Conservation (phyloP, 2,113 vertebrate species). For the Actenoides hombroni region DNA sequence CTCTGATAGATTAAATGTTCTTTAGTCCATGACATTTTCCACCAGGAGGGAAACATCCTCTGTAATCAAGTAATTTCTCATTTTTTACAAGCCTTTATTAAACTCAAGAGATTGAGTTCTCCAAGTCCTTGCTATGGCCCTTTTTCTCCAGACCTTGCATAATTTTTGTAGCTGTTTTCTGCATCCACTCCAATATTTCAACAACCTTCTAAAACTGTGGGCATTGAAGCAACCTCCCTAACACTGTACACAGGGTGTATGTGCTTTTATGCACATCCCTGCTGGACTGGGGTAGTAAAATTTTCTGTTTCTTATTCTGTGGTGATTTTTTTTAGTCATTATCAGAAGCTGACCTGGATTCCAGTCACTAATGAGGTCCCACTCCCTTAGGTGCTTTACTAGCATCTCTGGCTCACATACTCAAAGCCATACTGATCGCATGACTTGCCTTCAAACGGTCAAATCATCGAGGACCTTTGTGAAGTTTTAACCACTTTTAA, state of each 20-base stretch:
- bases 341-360: not conserved
- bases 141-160: not conserved
- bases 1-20: not conserved
- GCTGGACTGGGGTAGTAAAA: not conserved
- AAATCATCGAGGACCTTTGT: not conserved
- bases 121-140: not conserved
- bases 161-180: not conserved
- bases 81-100: conserved; percentile 1
- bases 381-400: not conserved
- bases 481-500: not conserved
- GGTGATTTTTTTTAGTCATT: not conserved
- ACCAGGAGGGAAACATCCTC: not conserved
- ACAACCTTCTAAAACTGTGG: not conserved
- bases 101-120: not conserved
- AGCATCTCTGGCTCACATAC: not conserved
- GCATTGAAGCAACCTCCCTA: not conserved
- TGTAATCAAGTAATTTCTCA: not conserved
- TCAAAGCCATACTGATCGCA: not conserved
- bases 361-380: not conserved
- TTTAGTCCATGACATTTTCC: not conserved
- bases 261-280: not conserved
- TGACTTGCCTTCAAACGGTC: not conserved
- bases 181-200: not conserved
- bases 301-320: not conserved
- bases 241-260: not conserved